These are phyloP conservation scores for Callosobruchus maculatus DNA, from an alignment of 2,888 invertebrate genomes.

Conservation along the genomic window DNA sequence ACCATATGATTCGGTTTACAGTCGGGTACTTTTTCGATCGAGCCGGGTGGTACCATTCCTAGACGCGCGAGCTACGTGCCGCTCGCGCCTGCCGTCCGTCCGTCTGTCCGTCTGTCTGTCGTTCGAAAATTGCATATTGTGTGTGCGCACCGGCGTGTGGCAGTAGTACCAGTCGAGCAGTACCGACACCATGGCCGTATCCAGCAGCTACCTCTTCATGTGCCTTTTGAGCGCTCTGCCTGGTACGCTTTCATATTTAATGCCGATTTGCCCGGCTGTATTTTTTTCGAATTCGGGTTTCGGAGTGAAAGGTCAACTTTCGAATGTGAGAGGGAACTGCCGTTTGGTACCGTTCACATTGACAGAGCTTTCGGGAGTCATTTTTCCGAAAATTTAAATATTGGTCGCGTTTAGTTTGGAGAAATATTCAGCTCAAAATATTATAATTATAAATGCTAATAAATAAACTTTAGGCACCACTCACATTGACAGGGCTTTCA, in stretches of 20 bases:
- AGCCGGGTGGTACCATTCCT: neutral
- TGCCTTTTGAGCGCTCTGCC: constrained; percentile 38
- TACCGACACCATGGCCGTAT: constrained; percentile 29
- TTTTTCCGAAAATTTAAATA: too few species aligned
- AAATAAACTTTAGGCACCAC: neutral
- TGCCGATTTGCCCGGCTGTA: neutral
- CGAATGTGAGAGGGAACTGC: neutral
- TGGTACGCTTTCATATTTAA: constrained; percentile 29
- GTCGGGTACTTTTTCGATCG: neutral
- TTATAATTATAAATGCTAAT: too few species aligned
- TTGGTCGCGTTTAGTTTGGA: too few species aligned
- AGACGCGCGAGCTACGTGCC: neutral
- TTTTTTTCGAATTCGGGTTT: neutral
- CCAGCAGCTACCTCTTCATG: constrained; percentile 36
- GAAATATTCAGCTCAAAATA: too few species aligned
- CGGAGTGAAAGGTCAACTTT: neutral
- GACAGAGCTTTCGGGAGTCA: too few species aligned
- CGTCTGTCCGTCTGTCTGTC: neutral
- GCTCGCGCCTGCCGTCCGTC: neutral
- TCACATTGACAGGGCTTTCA: too few species aligned
- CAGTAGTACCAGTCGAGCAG: neutral
- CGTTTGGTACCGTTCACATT: neutral
- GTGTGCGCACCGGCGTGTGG: neutral
- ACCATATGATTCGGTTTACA: neutral
- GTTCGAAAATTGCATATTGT: neutral